A percentile compares a stretch with the other conserved stretches of the same genome.
phyloP scores from a whole-genome alignment of 2,888 invertebrate genomes.

The Dynastes maya region DNA sequence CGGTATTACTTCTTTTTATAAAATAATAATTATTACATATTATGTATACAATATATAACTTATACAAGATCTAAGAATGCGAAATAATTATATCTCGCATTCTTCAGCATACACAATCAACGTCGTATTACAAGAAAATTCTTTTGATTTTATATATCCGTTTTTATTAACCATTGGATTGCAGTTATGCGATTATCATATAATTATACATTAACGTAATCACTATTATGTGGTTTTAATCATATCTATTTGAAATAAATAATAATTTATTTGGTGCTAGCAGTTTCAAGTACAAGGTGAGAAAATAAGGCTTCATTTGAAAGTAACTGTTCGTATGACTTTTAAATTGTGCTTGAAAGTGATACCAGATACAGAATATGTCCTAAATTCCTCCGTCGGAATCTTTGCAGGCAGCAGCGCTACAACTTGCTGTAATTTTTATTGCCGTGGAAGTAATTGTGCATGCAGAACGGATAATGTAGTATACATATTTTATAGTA shows the following conservation, averaged over 20 bases:
- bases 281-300: constrained; percentile 44
- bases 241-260: constrained; percentile 3
- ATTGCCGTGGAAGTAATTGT: constrained; percentile 34
- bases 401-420: constrained; percentile 30
- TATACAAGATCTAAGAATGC: background rate
- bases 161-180: constrained; percentile 1
- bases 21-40: constrained; percentile 4
- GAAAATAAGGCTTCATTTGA: constrained; percentile 48
- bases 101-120: background rate
- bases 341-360: constrained; percentile 45
- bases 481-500: constrained; percentile 23
- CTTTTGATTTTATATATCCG: background rate
- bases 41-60: background rate
- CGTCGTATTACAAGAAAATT: background rate
- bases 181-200: constrained; percentile 8
- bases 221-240: background rate
- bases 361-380: constrained; percentile 44
- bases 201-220: constrained; percentile 24
- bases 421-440: constrained; percentile 30
- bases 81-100: background rate
- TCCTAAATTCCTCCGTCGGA: constrained; percentile 42
- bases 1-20: background rate
- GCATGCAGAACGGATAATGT: constrained; percentile 33
- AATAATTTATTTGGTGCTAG: constrained; percentile 10
- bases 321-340: constrained; percentile 45